phyloP scores from a whole-genome alignment of 37 sponge, comb jelly and placozoan species.

The Chondrosia reniformis region DNA sequence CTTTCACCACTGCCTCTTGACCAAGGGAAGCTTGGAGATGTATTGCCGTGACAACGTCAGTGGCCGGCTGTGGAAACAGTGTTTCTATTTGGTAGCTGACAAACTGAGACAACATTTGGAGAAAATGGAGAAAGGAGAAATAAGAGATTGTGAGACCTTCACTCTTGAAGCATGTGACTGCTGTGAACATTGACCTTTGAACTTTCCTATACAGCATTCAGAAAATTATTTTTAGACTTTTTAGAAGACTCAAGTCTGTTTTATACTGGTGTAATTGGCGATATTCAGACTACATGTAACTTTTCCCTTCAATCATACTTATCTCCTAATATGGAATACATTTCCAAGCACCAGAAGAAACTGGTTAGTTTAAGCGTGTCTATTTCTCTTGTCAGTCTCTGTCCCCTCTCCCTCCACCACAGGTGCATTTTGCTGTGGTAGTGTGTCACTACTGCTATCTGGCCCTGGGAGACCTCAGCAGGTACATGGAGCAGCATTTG shows the following conservation, averaged over 20 bases:
- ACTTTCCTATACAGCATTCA: too few species aligned
- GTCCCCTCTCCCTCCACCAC: neutral
- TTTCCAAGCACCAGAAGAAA: slow-evolving; percentile 8
- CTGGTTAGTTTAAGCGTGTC: neutral
- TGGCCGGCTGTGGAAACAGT: slow-evolving; percentile 29
- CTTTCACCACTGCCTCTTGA: too few species aligned
- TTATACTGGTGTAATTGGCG: neutral
- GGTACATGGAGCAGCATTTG: slow-evolving; percentile 57
- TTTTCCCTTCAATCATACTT: neutral
- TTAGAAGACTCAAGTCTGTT: neutral
- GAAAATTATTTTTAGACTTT: neutral
- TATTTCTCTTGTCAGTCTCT: neutral
- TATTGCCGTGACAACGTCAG: too few species aligned
- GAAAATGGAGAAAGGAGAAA: neutral
- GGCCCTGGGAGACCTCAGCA: slow-evolving; percentile 65
- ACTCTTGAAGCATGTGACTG: too few species aligned
- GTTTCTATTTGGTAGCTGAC: slow-evolving; percentile 22
- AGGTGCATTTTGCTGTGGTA: slow-evolving; percentile 48
- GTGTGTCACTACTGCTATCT: slow-evolving; percentile 64
- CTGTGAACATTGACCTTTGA: too few species aligned
- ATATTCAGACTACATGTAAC: slow-evolving; percentile 5
- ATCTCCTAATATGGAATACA: neutral
- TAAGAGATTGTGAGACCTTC: neutral
- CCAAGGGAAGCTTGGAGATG: too few species aligned
- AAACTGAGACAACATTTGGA: neutral